phyloP scores from a whole-genome alignment of 2,797 vertebrate genomes.

The Micrastur ruficollis region DNA sequence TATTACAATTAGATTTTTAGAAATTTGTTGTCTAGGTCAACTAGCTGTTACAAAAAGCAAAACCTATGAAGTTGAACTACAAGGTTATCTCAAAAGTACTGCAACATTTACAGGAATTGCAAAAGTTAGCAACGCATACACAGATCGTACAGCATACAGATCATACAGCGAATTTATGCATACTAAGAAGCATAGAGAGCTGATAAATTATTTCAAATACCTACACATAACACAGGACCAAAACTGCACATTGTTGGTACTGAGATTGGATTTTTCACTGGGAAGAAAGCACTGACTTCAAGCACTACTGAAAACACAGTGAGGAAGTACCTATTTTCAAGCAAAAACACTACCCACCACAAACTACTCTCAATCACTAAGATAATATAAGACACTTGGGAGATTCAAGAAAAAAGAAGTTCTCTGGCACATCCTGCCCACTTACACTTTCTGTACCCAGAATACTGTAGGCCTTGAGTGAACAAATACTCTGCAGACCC shows the following conservation, averaged over 20 bases:
- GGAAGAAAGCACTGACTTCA: not conserved
- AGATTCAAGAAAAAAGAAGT: not conserved
- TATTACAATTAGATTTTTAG: not conserved
- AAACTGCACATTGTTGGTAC: not conserved
- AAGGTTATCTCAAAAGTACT: not conserved
- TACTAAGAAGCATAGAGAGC: not conserved
- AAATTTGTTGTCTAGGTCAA: not conserved
- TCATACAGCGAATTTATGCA: not conserved
- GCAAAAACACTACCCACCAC: not conserved
- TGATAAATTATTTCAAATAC: not conserved
- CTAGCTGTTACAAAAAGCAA: not conserved
- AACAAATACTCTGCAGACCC: not conserved
- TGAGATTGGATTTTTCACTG: not conserved
- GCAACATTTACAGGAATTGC: not conserved
- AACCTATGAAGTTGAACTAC: not conserved
- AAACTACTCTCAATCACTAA: not conserved
- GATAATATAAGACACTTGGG: not conserved
- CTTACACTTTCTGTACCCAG: not conserved
- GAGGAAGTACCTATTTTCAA: not conserved
- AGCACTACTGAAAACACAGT: not conserved
- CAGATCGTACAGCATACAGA: not conserved
- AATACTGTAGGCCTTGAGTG: not conserved
- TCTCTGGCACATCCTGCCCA: not conserved
- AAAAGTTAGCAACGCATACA: not conserved
- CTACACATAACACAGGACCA: not conserved